Percentiles rank a stretch among this genome's conserved stretches.
These are phyloP conservation scores for Pollenia angustigena DNA, from an alignment of 2,888 invertebrate species.

Conservation along the genomic window DNA sequence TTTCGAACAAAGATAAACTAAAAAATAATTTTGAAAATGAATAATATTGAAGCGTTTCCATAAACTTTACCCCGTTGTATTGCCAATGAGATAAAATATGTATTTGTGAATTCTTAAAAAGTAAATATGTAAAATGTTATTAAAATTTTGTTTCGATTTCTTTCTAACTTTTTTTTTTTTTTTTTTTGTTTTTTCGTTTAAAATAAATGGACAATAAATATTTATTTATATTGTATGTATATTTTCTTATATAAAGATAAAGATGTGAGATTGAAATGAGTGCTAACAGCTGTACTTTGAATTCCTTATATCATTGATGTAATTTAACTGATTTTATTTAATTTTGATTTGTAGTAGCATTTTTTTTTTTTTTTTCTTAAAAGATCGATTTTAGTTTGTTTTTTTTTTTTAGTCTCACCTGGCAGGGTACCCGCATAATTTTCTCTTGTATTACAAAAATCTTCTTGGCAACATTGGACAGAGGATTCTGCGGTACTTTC, in stretches of 20 bases:
- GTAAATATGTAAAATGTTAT: slow-evolving; percentile 36
- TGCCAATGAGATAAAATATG: slow-evolving; percentile 58
- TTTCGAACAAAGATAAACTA: slow-evolving; percentile 33
- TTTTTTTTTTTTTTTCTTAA: slow-evolving; percentile 27
- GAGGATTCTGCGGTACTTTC: slow-evolving; percentile 80
- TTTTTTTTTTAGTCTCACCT: slow-evolving; percentile 82
- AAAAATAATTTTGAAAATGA: slow-evolving; percentile 59
- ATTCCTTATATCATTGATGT: slow-evolving; percentile 56
- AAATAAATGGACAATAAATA: slow-evolving; percentile 53
- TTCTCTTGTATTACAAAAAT: slow-evolving; percentile 88
- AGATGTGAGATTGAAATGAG: slow-evolving; percentile 62
- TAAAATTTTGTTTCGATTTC: slow-evolving; percentile 41
- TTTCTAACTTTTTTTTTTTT: slow-evolving; percentile 22
- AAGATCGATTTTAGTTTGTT: slow-evolving; percentile 43
- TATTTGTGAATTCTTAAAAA: slow-evolving; percentile 40
- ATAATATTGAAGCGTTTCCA: slow-evolving; percentile 53
- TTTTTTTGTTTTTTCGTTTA: not conserved
- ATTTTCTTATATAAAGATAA: slow-evolving; percentile 21
- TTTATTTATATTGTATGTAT: slow-evolving; percentile 6
- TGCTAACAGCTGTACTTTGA: slow-evolving; percentile 58
- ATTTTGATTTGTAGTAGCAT: slow-evolving; percentile 63
- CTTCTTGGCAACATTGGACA: slow-evolving; percentile 87
- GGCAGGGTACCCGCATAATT: slow-evolving; percentile 81
- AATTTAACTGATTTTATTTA: slow-evolving; percentile 57
- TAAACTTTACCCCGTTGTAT: slow-evolving; percentile 54